Conservation (phyloP, 1,140 invertebrate species). For the Zelostemma sp. region DNA sequence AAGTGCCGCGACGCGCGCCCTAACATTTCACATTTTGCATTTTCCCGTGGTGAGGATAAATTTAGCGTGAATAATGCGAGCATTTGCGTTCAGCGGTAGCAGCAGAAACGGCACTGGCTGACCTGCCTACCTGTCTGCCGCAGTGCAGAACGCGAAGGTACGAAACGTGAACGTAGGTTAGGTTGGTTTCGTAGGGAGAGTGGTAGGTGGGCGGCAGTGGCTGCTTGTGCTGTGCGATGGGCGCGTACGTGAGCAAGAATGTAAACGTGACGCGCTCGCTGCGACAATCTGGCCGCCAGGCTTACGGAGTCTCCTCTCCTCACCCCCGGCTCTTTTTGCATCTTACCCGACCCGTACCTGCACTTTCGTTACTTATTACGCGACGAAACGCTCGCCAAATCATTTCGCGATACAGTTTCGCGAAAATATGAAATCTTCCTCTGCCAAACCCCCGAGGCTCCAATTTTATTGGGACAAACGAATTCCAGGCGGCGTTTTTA, state of each 20-base stretch:
- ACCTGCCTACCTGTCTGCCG: conserved; percentile 41
- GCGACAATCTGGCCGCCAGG: conserved; percentile 17
- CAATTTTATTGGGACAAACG: conserved; percentile 21
- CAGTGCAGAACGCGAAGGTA: conserved; percentile 39
- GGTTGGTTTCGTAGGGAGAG: conserved; percentile 10
- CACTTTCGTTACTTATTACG: background rate
- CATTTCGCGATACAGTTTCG: conserved; percentile 23
- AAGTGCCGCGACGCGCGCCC: conserved; percentile 19
- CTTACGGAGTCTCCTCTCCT: conserved; percentile 11
- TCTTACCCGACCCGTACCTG: conserved; percentile 5
- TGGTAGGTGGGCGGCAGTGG: conserved; percentile 25
- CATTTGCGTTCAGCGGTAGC: conserved; percentile 40
- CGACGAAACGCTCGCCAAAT: conserved; percentile 16
- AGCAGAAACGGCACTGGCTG: conserved; percentile 8
- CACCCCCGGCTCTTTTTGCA: conserved; percentile 11
- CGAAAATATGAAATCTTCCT: conserved; percentile 18
- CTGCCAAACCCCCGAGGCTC: conserved; percentile 24
- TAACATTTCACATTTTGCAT: conserved; percentile 43
- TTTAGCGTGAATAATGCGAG: conserved; percentile 55
- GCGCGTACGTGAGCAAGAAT: conserved; percentile 39
- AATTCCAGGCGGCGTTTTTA: conserved; percentile 7
- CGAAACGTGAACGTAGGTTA: conserved; percentile 18
- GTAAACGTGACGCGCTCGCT: conserved; percentile 23
- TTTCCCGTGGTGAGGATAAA: conserved; percentile 48
- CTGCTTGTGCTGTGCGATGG: conserved; percentile 24